Base-by-base conservation (phyloP, 2,113 vertebrate genomes). In the Pipra filicauda region DNA sequence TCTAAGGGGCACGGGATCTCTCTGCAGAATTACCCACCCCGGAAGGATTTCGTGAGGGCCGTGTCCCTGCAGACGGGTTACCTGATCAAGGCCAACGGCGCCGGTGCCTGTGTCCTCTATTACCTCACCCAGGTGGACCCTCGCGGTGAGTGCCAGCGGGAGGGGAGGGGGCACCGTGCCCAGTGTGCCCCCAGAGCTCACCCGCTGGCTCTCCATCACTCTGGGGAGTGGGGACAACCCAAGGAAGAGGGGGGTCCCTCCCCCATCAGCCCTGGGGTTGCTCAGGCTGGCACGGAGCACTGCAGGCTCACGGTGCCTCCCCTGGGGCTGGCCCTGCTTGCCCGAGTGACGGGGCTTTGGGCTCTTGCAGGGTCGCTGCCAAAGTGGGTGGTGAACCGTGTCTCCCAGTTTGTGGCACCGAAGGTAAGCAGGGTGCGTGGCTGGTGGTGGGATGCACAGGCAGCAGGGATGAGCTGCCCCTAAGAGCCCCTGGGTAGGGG, bases 81-180 rank as follows among this genome's bases (percentile, higher is more conserved):
- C 95, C 97, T 99, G 93, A 98, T 99, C 96, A 98, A 98, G 93
- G 98, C 98, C 3, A 98, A 95, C 0, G 97, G 98, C 23, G 65
- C 97, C 16, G 74, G 91, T 5, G 93, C 97, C 94, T 98, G 98
- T 70, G 84, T 97, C 51, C 98, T 99, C 51, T 98, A 98, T 95
- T 99, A 98, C 90, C 96, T 99, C 93, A 99, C 98, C 61, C 99
- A 99, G 96, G 98, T 99, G 85, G 99, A 99, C 86, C 99, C 99
- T 11, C 97, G 97, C 74, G 99, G 99, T 99, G 91, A 98, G 95
- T 77, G 35, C 33, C 62, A 13, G 31, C 22, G 7, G 64, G 22
- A 79, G 52, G 57, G 80, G 22, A 65, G 5, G 39, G 20, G 39
- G 31, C 55, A 51, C 51, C 1, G 0, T 46, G 30, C 6, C 51